A percentile compares a stretch with the other conserved stretches of the same genome.
Evolutionary conservation across 30 jellyfish, hydroid and myxozoan species (phyloP).

Genomic region (Hydractinia echinata): DNA sequence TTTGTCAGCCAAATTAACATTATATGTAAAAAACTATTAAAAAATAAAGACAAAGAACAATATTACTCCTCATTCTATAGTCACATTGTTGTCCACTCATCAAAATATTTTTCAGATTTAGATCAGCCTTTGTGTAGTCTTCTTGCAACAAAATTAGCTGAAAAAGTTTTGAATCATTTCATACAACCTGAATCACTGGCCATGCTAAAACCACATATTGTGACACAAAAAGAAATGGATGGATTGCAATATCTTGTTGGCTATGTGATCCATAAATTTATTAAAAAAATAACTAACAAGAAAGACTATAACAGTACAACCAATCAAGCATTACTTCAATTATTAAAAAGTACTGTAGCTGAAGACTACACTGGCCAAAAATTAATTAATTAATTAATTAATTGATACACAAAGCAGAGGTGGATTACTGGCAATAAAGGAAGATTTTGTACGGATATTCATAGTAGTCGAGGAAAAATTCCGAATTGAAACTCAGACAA

Average conservation of each 20-base stretch:
- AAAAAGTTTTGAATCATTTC: slow-evolving; percentile 28
- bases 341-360: not conserved
- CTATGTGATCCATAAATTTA: slow-evolving; percentile 23
- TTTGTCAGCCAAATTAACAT: slow-evolving; percentile 1
- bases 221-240: slow-evolving; percentile 35
- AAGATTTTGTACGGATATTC: not conserved
- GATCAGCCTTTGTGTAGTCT: slow-evolving; percentile 31
- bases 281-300: too few species aligned
- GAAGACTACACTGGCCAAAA: not conserved
- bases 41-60: slow-evolving; percentile 36
- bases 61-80: slow-evolving; percentile 30
- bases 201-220: not conserved
- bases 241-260: slow-evolving; percentile 51
- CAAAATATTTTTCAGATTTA: slow-evolving; percentile 2
- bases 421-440: not conserved
- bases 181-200: slow-evolving; percentile 1
- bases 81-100: slow-evolving; percentile 26
- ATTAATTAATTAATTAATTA: too few species aligned
- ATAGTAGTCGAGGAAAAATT: not conserved
- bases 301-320: not conserved
- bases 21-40: not conserved
- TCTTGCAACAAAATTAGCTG: slow-evolving; percentile 36
- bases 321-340: not conserved
- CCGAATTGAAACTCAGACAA: not conserved
- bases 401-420: not conserved